Evolutionary conservation across 2,113 vertebrate species (phyloP).

Genomic region (Rhinichthys klamathensis): DNA sequence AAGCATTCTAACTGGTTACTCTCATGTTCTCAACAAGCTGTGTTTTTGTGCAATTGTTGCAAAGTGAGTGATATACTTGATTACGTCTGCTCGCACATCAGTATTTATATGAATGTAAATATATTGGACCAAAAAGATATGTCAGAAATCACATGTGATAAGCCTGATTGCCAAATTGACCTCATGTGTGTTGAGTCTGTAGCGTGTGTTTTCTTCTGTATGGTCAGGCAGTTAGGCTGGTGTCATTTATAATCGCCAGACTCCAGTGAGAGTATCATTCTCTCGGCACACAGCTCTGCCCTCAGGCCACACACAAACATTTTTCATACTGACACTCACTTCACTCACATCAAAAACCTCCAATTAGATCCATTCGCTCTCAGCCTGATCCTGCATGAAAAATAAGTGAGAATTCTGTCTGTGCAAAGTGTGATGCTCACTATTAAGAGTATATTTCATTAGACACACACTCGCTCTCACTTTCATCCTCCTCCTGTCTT

Average conservation of each 20-base stretch:
- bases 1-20: too few relatives aligned
- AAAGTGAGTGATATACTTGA: too few relatives aligned
- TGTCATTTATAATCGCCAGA: conserved; percentile 41
- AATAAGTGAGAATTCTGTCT: conserved; percentile 27
- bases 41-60: too few relatives aligned
- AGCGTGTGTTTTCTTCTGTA: conserved; percentile 2
- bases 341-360: conserved; percentile 50
- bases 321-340: conserved; percentile 36
- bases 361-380: conserved; percentile 37
- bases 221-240: conserved; percentile 28
- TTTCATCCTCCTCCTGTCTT: conserved; percentile 60
- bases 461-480: neutral
- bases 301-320: conserved; percentile 38
- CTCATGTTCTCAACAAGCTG: too few relatives aligned
- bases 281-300: conserved; percentile 11
- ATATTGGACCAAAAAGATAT: conserved; percentile 20
- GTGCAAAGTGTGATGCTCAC: conserved; percentile 4
- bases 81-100: too few relatives aligned
- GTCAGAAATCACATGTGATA: conserved; percentile 18
- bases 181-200: neutral
- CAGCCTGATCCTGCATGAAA: conserved; percentile 35
- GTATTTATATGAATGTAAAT: neutral
- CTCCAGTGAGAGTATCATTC: conserved; percentile 41
- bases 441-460: conserved; percentile 30
- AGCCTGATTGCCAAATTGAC: neutral